These are phyloP conservation scores for Pteropus alecto DNA, from an alignment of 2,113 vertebrate species.

Conservation along the genomic window DNA sequence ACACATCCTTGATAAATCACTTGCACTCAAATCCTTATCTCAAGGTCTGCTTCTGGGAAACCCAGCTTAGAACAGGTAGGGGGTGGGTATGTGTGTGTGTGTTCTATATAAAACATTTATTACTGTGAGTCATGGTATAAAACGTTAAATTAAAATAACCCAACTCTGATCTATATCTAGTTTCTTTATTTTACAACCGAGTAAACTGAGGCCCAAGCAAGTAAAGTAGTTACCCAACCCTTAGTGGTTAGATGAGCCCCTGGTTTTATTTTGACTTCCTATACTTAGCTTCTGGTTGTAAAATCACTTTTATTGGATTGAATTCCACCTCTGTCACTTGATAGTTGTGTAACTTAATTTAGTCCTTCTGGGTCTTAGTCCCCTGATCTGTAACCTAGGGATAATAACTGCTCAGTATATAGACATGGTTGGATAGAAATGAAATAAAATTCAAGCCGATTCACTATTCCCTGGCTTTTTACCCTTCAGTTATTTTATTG, in stretches of 20 bases:
- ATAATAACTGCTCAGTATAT: not conserved
- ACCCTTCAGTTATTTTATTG: not conserved
- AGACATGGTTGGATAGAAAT: not conserved
- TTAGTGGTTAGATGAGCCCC: not conserved
- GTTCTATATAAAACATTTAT: not conserved
- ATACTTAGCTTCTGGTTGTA: not conserved
- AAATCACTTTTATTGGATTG: not conserved
- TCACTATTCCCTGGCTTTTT: not conserved
- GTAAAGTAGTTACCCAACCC: not conserved
- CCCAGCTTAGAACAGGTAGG: not conserved
- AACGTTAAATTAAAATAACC: not conserved
- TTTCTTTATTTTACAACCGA: slow-evolving; percentile 16
- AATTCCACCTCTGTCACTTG: not conserved
- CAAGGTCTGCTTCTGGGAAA: not conserved
- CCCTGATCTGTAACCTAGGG: not conserved
- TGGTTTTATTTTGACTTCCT: slow-evolving; percentile 39
- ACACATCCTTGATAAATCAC: not conserved
- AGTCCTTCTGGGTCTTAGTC: not conserved
- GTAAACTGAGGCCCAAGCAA: not conserved
- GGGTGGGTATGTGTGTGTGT: not conserved
- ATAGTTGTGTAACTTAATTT: not conserved
- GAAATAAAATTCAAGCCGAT: not conserved
- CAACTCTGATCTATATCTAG: not conserved
- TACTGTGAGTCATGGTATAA: not conserved
- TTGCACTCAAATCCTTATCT: not conserved